Conservation (phyloP, 2,113 vertebrate species). For the Chlorodrepanis virens region DNA sequence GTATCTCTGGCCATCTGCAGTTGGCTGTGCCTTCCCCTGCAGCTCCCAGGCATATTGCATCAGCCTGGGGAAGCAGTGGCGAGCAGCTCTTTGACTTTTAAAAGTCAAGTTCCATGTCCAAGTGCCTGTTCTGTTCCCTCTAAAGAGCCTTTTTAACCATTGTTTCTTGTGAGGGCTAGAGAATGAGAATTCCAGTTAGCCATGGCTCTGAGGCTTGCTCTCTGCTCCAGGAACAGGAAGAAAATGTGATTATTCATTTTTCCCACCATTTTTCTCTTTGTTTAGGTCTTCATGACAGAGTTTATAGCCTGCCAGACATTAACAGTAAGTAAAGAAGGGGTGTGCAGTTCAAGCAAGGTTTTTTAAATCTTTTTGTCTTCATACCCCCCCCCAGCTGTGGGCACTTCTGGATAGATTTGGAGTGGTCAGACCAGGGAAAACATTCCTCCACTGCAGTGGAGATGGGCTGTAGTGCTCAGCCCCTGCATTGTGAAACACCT, state of each 20-base stretch:
- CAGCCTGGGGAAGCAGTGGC: not conserved
- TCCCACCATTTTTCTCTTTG: not conserved
- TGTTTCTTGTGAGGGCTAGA: not conserved
- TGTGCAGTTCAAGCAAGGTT: not conserved
- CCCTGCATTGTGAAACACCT: not conserved
- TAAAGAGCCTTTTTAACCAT: not conserved
- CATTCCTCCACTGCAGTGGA: not conserved
- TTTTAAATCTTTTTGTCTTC: not conserved
- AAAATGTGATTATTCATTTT: not conserved
- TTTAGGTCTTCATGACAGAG: slow-evolving; percentile 45
- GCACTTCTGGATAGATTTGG: not conserved
- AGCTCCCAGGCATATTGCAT: not conserved
- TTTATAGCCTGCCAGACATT: slow-evolving; percentile 36
- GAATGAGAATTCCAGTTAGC: not conserved
- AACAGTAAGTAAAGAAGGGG: slow-evolving; percentile 51
- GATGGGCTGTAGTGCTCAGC: not conserved
- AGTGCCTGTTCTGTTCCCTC: not conserved
- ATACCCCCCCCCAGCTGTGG: not conserved
- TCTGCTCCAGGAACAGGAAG: not conserved
- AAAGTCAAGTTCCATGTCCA: not conserved
- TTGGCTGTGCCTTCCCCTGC: not conserved
- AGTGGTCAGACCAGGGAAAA: not conserved
- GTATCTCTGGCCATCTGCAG: not conserved
- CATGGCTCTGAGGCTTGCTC: not conserved
- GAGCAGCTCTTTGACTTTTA: not conserved